Evolutionary conservation across 2,113 vertebrate species (phyloP).

Genomic region (Scortum barcoo): DNA sequence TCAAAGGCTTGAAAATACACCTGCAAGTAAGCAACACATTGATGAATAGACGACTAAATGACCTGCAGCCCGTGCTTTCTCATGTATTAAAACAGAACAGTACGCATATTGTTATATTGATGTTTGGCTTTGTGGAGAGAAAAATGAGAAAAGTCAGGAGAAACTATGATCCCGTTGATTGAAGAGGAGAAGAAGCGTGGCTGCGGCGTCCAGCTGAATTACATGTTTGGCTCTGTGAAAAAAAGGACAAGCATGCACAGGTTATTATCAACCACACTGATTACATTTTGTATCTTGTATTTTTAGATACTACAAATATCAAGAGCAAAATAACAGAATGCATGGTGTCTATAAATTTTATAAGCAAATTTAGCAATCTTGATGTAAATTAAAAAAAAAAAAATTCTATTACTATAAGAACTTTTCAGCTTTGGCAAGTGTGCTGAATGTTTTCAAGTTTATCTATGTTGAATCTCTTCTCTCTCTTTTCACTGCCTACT

Average conservation of each 20-base stretch:
- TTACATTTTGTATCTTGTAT: background rate
- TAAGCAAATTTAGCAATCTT: too few relatives aligned
- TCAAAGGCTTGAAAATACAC: background rate
- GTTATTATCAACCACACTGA: background rate
- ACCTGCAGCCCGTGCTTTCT: background rate
- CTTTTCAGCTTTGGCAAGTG: background rate
- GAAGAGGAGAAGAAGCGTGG: background rate
- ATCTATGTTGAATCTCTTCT: background rate
- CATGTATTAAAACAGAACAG: background rate
- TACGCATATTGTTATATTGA: too few relatives aligned
- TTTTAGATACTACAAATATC: background rate
- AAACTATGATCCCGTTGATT: background rate
- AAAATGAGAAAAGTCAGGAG: accelerated
- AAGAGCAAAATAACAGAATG: background rate
- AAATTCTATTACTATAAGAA: background rate
- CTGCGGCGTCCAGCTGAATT: background rate
- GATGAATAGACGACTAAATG: background rate
- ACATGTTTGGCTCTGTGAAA: slow-evolving; percentile 79
- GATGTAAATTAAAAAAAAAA: too few relatives aligned
- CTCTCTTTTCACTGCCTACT: background rate
- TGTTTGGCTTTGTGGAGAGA: background rate
- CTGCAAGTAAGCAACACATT: background rate
- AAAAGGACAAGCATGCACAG: background rate
- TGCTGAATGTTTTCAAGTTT: background rate
- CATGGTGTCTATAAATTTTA: background rate